phyloP scores from a whole-genome alignment of 2,888 invertebrate species.

The Thera britannica region DNA sequence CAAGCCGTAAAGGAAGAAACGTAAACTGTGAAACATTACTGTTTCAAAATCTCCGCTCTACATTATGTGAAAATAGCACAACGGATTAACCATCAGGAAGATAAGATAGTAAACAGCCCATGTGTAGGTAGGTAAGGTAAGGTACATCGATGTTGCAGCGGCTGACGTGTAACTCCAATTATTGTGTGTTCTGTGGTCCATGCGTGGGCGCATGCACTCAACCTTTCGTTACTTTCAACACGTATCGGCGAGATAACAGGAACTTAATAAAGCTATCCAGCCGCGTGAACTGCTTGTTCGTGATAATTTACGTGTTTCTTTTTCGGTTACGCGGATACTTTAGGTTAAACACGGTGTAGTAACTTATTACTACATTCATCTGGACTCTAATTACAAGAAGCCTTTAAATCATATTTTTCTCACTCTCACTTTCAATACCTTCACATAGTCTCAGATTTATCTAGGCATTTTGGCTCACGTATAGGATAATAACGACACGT shows the following conservation, averaged over 20 bases:
- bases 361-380: background rate
- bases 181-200: constrained; percentile 26
- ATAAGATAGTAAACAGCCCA: constrained; percentile 78
- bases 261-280: constrained; percentile 69
- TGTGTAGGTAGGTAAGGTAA: constrained; percentile 46
- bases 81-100: constrained; percentile 65
- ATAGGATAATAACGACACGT: background rate
- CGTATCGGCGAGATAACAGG: constrained; percentile 61
- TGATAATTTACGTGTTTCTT: constrained; percentile 44
- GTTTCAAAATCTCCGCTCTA: constrained; percentile 65
- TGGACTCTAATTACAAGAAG: background rate
- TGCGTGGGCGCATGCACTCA: constrained; percentile 71
- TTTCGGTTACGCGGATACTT: constrained; percentile 19
- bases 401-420: background rate
- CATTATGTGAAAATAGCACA: constrained; percentile 71
- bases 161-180: constrained; percentile 12
- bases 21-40: constrained; percentile 44
- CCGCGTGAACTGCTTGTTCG: constrained; percentile 49
- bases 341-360: constrained; percentile 9
- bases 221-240: constrained; percentile 74
- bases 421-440: background rate
- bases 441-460: too few relatives aligned
- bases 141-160: constrained; percentile 38
- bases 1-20: constrained; percentile 31
- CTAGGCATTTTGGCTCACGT: too few relatives aligned